Evolutionary conservation across 1,140 invertebrate genomes (phyloP), one percentile per base, ranked within the genome.

Genomic region (Pogonomyrmex californicus): DNA sequence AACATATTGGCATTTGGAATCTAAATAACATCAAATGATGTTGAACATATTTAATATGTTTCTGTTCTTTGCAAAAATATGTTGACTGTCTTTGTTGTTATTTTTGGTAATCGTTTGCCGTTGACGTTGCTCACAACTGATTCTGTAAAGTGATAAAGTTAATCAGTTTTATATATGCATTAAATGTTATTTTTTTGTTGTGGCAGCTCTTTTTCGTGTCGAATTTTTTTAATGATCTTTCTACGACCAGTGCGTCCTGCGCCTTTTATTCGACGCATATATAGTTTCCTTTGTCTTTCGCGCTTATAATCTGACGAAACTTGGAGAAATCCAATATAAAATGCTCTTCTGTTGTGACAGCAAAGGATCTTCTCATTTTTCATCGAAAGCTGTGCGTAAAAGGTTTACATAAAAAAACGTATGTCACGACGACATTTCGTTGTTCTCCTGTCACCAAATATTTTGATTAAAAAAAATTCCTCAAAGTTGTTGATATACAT

Each of bases 161-260:
- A 89, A 86, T 91, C 88, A 81, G 41, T 87, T 75, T 90, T 89
- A 86, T 91, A 85, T 90, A 90, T 66, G 51, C 88, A 88, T 86
- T 82, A 90, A 89, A 85, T 82, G 82, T 90, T 87, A 73, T 85
- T 85, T 86, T 87, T 60, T 41, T n/a, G n/a, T 75, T 87, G 91
- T 90, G 92, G 91, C 92, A 93, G 92, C 92, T 87, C 85, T 78
- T 62, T 85, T 82, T 76, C 49, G 60, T 89, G 33, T 79, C 79
- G 75, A 86, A 5, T 51, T 73, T 87, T 75, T 66, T 85, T 87
- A 76, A 68, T 77, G 12, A 76, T 56, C n/a, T 54, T 63, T 54
- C 54, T 65, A 68, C 56, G 70, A 44, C 23, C 54, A 76, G 62
- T 58, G 47, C 36, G 17, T 70, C 51, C 14, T 38, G n/a, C 58